Conservation (phyloP, 2,113 vertebrate species). For the Toxostoma redivivum region DNA sequence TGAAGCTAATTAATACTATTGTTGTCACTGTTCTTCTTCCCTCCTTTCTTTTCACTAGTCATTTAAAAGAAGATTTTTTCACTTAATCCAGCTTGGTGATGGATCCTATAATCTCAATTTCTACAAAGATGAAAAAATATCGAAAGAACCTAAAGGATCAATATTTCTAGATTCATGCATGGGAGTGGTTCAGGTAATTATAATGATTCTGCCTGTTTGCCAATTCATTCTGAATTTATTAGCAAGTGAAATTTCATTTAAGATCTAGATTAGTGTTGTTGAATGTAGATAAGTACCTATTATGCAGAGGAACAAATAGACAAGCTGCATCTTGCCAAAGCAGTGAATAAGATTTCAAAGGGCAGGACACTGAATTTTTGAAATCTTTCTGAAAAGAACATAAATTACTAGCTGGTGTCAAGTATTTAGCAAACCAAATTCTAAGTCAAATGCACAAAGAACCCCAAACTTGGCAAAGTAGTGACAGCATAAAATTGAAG, state of each 20-base stretch:
- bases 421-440: neutral
- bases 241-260: neutral
- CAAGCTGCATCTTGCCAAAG: neutral
- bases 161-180: conserved; percentile 99
- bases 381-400: neutral
- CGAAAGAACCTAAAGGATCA: conserved; percentile 97
- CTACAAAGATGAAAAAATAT: conserved; percentile 99
- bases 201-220: neutral
- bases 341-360: neutral
- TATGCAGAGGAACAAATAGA: neutral
- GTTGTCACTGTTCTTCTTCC: neutral
- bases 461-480: neutral
- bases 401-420: neutral
- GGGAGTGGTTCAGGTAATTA: conserved; percentile 94
- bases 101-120: conserved; percentile 98
- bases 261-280: neutral
- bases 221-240: neutral
- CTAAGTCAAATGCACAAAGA: neutral
- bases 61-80: conserved; percentile 98
- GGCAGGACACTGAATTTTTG: neutral
- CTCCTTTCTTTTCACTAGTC: conserved; percentile 75
- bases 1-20: neutral
- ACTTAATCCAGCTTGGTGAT: conserved; percentile 93
- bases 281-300: neutral
- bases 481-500: neutral